A percentile compares a stretch with the other conserved stretches of the same genome.
Conservation (phyloP, 2,113 vertebrate species). For the Oncorhynchus mykiss region DNA sequence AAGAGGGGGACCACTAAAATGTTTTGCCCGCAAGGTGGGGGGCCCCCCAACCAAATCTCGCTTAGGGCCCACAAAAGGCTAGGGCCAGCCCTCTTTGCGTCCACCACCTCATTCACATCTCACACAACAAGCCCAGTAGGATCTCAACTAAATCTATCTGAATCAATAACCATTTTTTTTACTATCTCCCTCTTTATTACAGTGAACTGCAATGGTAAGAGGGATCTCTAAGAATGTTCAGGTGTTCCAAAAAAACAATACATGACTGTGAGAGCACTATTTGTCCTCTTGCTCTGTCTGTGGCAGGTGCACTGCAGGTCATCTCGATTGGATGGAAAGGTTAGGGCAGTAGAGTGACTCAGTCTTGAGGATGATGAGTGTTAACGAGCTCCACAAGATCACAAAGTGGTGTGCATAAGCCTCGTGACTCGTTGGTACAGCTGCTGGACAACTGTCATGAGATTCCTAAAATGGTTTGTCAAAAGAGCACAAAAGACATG, state of each 20-base stretch:
- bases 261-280: neutral
- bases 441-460: conserved; percentile 63
- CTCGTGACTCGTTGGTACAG: conserved; percentile 66
- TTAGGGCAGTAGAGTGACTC: neutral
- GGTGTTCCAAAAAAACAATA: conserved; percentile 15
- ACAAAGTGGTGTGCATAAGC: conserved; percentile 61
- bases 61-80: too few relatives aligned
- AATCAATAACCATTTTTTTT: conserved; percentile 16
- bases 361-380: neutral
- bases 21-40: too few relatives aligned
- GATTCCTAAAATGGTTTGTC: conserved; percentile 51
- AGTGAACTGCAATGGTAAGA: neutral
- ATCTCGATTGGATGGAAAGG: neutral
- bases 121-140: conserved; percentile 16
- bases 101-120: conserved; percentile 16
- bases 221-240: conserved; percentile 10
- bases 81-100: neutral
- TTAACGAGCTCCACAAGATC: conserved; percentile 21
- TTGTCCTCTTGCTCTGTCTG: neutral
- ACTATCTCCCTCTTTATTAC: neutral
- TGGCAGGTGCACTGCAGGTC: neutral
- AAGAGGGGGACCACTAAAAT: too few relatives aligned
- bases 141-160: conserved; percentile 4
- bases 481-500: neutral
- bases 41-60: too few relatives aligned